Conservation (phyloP, 2,797 vertebrate genomes). For the Spinibarbus caldwelli region DNA sequence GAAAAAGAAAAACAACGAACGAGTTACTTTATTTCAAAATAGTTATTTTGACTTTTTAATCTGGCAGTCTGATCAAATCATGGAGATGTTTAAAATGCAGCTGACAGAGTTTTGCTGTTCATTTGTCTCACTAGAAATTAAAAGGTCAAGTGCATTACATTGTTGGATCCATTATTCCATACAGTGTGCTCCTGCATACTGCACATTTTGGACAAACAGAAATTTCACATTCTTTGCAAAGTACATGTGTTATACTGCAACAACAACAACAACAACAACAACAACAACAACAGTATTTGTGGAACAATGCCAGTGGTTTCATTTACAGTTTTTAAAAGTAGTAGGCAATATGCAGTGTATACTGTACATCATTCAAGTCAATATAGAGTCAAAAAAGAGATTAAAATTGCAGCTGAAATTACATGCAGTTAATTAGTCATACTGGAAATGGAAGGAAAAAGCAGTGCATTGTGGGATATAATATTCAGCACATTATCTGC, state of each 20-base stretch:
- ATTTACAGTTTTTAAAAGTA: background rate
- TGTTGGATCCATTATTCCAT: background rate
- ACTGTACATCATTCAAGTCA: background rate
- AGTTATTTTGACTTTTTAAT: background rate
- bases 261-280: too few species aligned
- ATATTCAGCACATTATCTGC: too few species aligned
- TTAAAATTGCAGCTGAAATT: background rate
- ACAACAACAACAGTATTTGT: background rate
- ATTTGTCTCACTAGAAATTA: background rate
- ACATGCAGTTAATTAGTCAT: background rate
- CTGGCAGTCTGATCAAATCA: background rate
- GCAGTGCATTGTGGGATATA: background rate
- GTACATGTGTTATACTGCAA: background rate
- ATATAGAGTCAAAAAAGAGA: background rate
- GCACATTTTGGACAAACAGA: background rate
- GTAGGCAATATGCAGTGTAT: background rate
- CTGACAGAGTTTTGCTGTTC: background rate
- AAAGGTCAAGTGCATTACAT: slow-evolving; percentile 6
- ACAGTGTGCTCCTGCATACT: background rate
- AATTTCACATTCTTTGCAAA: background rate
- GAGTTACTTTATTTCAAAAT: background rate
- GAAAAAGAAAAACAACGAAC: fast-evolving
- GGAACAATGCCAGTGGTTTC: background rate
- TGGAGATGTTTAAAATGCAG: background rate
- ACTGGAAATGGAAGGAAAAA: background rate